phyloP scores from a whole-genome alignment of 2,797 vertebrate genomes.

The Enteromius unitaeniatus region DNA sequence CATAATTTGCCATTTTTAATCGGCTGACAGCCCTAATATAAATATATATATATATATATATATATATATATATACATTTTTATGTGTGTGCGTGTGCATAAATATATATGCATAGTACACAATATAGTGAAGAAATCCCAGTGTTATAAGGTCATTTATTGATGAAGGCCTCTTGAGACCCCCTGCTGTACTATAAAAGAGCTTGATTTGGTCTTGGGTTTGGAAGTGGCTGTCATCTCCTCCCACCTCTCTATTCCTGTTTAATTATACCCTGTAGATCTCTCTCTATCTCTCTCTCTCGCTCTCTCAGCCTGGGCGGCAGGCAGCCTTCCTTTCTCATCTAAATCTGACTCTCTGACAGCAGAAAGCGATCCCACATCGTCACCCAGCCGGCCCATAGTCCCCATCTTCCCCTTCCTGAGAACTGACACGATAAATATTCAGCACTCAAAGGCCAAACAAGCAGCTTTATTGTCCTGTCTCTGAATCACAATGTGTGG shows the following conservation, averaged over 20 bases:
- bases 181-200: slow-evolving; percentile 48
- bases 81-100: not conserved
- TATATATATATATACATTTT: not conserved
- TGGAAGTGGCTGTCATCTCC: slow-evolving; percentile 70
- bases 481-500: slow-evolving; percentile 45
- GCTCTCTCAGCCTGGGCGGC: slow-evolving; percentile 71
- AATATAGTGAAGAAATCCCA: not conserved
- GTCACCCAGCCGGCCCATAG: slow-evolving; percentile 31
- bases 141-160: slow-evolving; percentile 37
- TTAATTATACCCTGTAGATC: slow-evolving; percentile 77
- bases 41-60: not conserved
- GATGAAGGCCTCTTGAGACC: slow-evolving; percentile 45
- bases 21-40: too few species aligned
- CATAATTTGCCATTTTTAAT: too few species aligned
- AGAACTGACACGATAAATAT: slow-evolving; percentile 61
- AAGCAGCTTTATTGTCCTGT: slow-evolving; percentile 49
- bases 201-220: slow-evolving; percentile 59
- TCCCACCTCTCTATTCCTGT: slow-evolving; percentile 70
- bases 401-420: slow-evolving; percentile 52
- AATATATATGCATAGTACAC: not conserved
- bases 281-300: slow-evolving; percentile 40
- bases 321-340: slow-evolving; percentile 60
- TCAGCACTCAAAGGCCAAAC: slow-evolving; percentile 52
- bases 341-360: slow-evolving; percentile 58
- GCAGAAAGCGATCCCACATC: slow-evolving; percentile 48